phyloP scores from a whole-genome alignment of 2,113 vertebrate species.

The Gnathonemus echidnorhynchus region DNA sequence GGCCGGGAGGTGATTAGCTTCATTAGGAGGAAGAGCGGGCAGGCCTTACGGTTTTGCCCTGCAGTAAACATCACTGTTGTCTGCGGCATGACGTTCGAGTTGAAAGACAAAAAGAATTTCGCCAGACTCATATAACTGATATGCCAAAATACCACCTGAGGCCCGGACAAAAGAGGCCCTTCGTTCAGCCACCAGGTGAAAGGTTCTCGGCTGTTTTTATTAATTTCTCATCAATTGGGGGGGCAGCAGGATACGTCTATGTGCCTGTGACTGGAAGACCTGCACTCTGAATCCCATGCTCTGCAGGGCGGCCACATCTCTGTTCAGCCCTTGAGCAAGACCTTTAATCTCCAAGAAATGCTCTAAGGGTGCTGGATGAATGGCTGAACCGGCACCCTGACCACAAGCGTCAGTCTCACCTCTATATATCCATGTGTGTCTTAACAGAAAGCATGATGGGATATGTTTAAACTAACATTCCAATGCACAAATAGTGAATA shows the following conservation, averaged over 20 bases:
- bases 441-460: neutral
- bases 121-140: neutral
- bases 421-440: neutral
- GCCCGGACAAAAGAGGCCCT: neutral
- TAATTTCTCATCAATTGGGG: neutral
- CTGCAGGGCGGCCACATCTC: neutral
- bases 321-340: neutral
- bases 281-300: neutral
- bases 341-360: neutral
- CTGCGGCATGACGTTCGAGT: neutral
- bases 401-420: neutral
- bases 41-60: neutral
- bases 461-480: neutral
- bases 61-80: neutral
- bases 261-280: neutral
- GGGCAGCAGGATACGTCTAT: neutral
- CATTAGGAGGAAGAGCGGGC: neutral
- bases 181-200: neutral
- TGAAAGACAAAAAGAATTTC: neutral
- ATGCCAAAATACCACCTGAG: neutral
- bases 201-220: neutral
- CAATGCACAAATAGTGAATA: neutral
- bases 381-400: neutral
- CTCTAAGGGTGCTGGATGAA: neutral
- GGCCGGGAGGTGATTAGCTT: neutral